Conservation (phyloP, 2,113 vertebrate species). For the Passer montanus region DNA sequence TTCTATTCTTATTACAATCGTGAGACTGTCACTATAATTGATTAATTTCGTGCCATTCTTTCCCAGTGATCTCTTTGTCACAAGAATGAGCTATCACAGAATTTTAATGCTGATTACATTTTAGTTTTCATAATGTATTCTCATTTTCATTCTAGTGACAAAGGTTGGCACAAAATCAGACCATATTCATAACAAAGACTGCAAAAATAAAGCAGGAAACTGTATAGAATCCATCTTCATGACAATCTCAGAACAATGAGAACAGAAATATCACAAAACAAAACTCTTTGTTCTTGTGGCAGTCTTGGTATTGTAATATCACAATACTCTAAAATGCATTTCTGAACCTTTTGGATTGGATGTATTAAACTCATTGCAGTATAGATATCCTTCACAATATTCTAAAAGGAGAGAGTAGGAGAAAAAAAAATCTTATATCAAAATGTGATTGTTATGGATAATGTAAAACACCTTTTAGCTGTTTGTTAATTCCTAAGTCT, state of each 20-base stretch:
- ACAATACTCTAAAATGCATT: constrained; percentile 41
- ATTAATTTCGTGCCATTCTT: constrained; percentile 69
- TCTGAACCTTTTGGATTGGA: constrained; percentile 6
- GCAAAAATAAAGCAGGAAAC: constrained; percentile 55
- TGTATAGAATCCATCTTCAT: constrained; percentile 63
- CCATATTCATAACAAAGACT: constrained; percentile 63
- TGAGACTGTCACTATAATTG: constrained; percentile 65
- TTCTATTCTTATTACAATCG: constrained; percentile 61
- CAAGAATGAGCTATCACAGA: constrained; percentile 60
- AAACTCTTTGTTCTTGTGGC: constrained; percentile 42
- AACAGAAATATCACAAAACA: constrained; percentile 60
- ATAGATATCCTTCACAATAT: constrained; percentile 8
- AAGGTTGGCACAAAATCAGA: constrained; percentile 69
- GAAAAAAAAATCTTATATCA: background rate
- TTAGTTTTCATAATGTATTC: constrained; percentile 61
- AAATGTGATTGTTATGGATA: background rate
- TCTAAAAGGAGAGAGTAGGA: background rate
- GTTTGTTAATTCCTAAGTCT: background rate
- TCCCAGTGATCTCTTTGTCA: constrained; percentile 63
- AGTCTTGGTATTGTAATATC: constrained; percentile 32
- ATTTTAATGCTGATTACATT: constrained; percentile 65
- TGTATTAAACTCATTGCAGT: background rate
- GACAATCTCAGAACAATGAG: constrained; percentile 59
- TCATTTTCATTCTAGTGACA: constrained; percentile 60
- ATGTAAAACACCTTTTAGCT: background rate